phyloP scores from a whole-genome alignment of 2,888 invertebrate species.

The Brassicogethes aeneus region DNA sequence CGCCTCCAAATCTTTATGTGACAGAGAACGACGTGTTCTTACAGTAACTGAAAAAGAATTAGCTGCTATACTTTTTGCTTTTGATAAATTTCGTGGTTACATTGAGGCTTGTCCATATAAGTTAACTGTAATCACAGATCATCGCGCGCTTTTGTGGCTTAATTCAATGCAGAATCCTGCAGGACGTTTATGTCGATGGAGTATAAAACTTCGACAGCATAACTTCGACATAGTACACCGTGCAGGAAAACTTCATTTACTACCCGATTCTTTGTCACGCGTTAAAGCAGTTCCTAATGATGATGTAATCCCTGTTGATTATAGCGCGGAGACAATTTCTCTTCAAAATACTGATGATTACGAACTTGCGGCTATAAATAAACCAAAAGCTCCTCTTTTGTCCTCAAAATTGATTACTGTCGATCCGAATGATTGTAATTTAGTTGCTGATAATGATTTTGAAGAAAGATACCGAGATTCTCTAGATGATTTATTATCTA shows the following conservation, averaged over 20 bases:
- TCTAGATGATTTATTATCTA: too few species aligned
- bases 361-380: too few species aligned
- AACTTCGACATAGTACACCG: neutral
- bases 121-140: neutral
- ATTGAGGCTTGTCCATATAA: neutral
- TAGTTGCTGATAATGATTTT: conserved; percentile 6
- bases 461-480: conserved; percentile 10
- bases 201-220: neutral
- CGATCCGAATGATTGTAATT: conserved; percentile 6
- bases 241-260: neutral
- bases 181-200: neutral
- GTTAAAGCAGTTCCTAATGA: neutral
- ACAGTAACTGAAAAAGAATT: neutral
- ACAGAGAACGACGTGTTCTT: neutral
- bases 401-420: neutral
- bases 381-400: too few species aligned
- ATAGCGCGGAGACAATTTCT: too few species aligned
- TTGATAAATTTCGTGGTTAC: neutral
- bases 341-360: too few species aligned
- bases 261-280: neutral
- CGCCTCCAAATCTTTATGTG: neutral
- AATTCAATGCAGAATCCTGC: neutral
- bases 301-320: neutral
- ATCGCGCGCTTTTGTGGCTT: neutral
- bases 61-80: neutral